Percentiles rank a stretch among this genome's conserved stretches.
Evolutionary conservation across 2,888 invertebrate species (phyloP).

Genomic region (Entomobrya multifasciata): DNA sequence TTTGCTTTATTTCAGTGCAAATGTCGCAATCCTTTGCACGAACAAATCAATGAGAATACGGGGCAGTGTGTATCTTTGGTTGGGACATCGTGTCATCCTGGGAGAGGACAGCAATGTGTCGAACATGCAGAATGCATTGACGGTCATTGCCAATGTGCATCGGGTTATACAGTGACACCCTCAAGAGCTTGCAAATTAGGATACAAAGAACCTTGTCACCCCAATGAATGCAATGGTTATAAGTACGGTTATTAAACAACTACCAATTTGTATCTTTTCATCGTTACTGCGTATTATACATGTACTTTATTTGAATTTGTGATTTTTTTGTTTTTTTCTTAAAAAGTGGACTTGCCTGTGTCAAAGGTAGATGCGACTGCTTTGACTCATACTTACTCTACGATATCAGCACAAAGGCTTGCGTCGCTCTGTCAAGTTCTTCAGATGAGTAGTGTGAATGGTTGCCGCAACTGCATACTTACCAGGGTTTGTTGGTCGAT

Average conservation of each 20-base stretch:
- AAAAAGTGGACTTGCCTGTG: constrained; percentile 61
- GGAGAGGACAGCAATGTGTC: constrained; percentile 57
- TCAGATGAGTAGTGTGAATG: constrained; percentile 41
- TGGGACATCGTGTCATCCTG: constrained; percentile 59
- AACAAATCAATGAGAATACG: constrained; percentile 65
- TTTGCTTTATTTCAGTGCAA: constrained; percentile 54
- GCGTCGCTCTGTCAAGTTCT: constrained; percentile 62
- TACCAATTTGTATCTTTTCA: neutral
- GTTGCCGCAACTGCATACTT: neutral
- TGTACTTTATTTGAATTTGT: neutral
- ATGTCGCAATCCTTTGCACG: constrained; percentile 72
- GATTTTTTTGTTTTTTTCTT: neutral
- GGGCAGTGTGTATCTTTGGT: constrained; percentile 66
- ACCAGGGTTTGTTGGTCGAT: neutral
- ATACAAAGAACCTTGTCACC: constrained; percentile 61
- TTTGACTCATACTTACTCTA: constrained; percentile 71
- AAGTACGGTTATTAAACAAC: constrained; percentile 27
- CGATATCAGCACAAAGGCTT: constrained; percentile 59
- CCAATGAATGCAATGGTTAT: constrained; percentile 59
- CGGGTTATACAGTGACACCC: constrained; percentile 56
- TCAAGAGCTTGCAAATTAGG: constrained; percentile 60
- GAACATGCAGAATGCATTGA: constrained; percentile 65
- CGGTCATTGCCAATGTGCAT: constrained; percentile 56
- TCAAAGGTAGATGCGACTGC: constrained; percentile 70
- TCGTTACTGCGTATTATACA: too few species aligned